A percentile compares a stretch with the other conserved stretches of the same genome.
These are phyloP conservation scores for Clistopyga incitator DNA, from an alignment of 2,888 invertebrate species.

Conservation along the genomic window DNA sequence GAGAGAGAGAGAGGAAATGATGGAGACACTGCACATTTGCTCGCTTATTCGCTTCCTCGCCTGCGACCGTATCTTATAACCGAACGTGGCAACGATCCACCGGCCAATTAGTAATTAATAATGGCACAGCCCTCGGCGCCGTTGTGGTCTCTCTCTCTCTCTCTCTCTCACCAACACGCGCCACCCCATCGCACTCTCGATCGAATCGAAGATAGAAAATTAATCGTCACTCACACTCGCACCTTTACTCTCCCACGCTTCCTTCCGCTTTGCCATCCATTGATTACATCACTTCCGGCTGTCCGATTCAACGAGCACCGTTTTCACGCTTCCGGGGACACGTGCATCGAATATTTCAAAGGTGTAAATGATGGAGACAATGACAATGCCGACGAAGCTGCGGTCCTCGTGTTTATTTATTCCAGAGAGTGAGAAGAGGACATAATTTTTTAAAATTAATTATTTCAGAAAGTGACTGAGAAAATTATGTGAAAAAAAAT, in stretches of 20 bases:
- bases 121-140: constrained; percentile 66
- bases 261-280: constrained; percentile 6
- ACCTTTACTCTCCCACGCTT: background rate
- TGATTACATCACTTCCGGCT: constrained; percentile 10
- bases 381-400: too few relatives aligned
- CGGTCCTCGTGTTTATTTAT: too few relatives aligned
- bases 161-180: constrained; percentile 4
- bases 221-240: constrained; percentile 45
- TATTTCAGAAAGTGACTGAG: too few relatives aligned
- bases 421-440: too few relatives aligned
- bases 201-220: constrained; percentile 52
- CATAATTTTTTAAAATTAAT: too few relatives aligned
- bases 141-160: constrained; percentile 15
- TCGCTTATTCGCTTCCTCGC: constrained; percentile 38
- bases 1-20: constrained; percentile 18
- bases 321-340: background rate
- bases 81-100: constrained; percentile 56
- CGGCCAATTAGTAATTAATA: constrained; percentile 79
- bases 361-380: background rate
- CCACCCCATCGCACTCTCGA: constrained; percentile 50
- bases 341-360: background rate
- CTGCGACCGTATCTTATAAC: constrained; percentile 71
- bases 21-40: constrained; percentile 58
- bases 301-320: background rate
- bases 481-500: too few relatives aligned